Conservation (phyloP, 2,888 invertebrate genomes). For the Brachyptera risi region DNA sequence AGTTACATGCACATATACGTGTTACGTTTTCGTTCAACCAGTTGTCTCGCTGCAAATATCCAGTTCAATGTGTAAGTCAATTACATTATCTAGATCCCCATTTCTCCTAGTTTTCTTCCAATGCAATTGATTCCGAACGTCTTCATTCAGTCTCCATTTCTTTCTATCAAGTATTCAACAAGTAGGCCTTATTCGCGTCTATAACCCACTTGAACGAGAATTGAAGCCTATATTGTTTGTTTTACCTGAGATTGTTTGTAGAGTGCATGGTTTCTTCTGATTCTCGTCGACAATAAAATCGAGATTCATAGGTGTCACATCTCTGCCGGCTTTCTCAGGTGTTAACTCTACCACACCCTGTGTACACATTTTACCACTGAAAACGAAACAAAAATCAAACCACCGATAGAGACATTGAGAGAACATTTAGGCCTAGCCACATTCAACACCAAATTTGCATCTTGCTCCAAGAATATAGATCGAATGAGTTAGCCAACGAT, state of each 20-base stretch:
- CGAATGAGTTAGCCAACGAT: no score
- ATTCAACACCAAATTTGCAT: no score
- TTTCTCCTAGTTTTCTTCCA: background rate
- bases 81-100: background rate
- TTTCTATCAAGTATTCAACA: no score
- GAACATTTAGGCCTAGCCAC: no score
- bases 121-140: no score
- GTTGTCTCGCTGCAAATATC: no score
- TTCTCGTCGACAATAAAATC: constrained; percentile 67
- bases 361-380: no score
- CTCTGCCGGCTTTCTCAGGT: constrained; percentile 79
- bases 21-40: background rate
- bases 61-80: background rate
- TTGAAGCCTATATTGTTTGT: background rate
- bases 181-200: no score
- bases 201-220: background rate
- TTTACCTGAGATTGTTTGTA: background rate
- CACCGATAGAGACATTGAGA: no score
- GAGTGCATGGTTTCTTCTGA: constrained; percentile 32
- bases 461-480: no score
- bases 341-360: constrained; percentile 77
- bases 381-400: no score
- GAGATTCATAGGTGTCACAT: constrained; percentile 81
- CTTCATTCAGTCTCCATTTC: no score
- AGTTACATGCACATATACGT: background rate